phyloP scores from a whole-genome alignment of 2,797 vertebrate species.

The Cyclopterus lumpus region DNA sequence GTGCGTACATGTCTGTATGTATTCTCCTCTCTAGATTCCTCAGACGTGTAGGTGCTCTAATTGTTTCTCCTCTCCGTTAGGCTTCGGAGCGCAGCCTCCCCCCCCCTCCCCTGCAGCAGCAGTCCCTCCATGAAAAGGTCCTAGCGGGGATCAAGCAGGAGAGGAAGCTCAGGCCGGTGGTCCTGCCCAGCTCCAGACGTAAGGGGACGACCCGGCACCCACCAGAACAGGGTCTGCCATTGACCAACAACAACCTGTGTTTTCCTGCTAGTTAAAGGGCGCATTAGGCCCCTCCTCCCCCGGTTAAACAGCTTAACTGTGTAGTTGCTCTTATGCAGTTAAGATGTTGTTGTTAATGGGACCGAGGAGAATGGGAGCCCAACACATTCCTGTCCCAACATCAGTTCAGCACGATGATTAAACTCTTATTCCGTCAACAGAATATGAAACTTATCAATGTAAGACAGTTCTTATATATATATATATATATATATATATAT shows the following conservation, averaged over 20 bases:
- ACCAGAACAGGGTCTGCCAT: neutral
- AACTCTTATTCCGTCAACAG: too few species aligned
- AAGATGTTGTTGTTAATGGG: too few species aligned
- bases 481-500: too few species aligned
- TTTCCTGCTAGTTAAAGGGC: too few species aligned
- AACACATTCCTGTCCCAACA: too few species aligned
- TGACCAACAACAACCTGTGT: neutral
- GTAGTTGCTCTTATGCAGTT: too few species aligned
- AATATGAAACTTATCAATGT: too few species aligned
- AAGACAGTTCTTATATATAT: too few species aligned
- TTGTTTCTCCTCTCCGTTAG: conserved; percentile 66
- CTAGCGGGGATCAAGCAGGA: conserved; percentile 94
- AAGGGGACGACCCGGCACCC: conserved; percentile 22
- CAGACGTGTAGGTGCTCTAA: neutral
- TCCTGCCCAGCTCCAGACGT: conserved; percentile 71
- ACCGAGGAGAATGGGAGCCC: too few species aligned
- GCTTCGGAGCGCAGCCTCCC: conserved; percentile 90
- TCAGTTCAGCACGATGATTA: too few species aligned
- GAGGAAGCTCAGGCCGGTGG: conserved; percentile 90
- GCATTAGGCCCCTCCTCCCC: too few species aligned
- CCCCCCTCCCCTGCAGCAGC: conserved; percentile 87
- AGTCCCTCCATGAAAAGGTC: conserved; percentile 91
- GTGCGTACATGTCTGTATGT: neutral
- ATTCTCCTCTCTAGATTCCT: neutral
- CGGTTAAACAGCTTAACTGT: too few species aligned